A percentile compares a stretch with the other conserved stretches of the same genome.
phyloP scores from a whole-genome alignment of 2,888 invertebrate genomes.

The Agrilus biguttatus region DNA sequence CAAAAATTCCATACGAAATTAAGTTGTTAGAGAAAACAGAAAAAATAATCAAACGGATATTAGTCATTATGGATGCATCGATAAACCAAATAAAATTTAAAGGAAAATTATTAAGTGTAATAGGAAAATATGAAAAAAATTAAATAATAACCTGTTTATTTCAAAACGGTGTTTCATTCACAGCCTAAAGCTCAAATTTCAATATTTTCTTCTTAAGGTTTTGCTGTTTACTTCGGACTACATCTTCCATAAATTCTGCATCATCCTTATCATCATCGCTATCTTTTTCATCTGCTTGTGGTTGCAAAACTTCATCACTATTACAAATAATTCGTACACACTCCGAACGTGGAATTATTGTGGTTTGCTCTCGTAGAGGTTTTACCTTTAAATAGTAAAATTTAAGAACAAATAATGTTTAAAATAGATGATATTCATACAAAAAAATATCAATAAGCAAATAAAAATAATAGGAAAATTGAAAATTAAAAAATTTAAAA shows the following conservation, averaged over 20 bases:
- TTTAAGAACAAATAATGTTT: neutral
- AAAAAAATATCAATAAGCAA: no score
- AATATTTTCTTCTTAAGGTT: no score
- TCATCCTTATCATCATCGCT: constrained; percentile 1
- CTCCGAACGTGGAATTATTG: constrained; percentile 11
- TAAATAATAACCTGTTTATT: neutral
- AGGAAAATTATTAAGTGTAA: constrained; percentile 9
- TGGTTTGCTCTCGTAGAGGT: constrained; percentile 14
- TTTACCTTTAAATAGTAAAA: constrained; percentile 9
- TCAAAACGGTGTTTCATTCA: no score
- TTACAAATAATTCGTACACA: constrained; percentile 4
- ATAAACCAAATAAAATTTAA: constrained; percentile 11
- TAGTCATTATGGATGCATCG: constrained; percentile 11
- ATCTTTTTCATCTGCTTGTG: neutral
- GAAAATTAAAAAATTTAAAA: no score
- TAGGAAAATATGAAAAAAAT: constrained; percentile 3
- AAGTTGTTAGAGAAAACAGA: constrained; percentile 13
- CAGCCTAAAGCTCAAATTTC: no score
- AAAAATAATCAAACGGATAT: constrained; percentile 11
- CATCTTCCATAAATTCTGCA: neutral
- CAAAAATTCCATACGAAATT: constrained; percentile 12
- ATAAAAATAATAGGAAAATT: no score
- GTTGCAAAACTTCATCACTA: neutral
- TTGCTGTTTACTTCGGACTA: no score
- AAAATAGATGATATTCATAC: neutral